Evolutionary conservation across 2,113 vertebrate genomes (phyloP).

Genomic region (Porphyrio hochstetteri): DNA sequence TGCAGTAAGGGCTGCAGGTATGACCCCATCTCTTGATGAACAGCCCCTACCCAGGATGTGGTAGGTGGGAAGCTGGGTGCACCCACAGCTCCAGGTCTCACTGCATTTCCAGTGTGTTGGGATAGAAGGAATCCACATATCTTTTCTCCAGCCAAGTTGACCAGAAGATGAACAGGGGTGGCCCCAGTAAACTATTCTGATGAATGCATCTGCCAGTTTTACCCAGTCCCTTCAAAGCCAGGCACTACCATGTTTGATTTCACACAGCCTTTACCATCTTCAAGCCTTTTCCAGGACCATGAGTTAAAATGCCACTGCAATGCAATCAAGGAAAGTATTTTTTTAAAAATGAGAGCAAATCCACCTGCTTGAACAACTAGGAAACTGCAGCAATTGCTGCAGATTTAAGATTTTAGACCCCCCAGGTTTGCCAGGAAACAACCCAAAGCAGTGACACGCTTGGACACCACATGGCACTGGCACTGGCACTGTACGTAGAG

Average conservation of each 20-base stretch:
- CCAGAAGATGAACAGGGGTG: background rate
- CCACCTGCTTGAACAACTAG: background rate
- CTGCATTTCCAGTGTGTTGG: background rate
- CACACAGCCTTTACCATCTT: background rate
- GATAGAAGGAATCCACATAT: background rate
- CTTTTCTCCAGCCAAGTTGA: background rate
- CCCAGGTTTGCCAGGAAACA: background rate
- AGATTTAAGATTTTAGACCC: background rate
- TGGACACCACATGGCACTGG: rapidly evolving
- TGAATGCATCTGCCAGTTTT: background rate
- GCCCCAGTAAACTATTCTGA: background rate
- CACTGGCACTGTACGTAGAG: rapidly evolving
- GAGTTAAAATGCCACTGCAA: background rate
- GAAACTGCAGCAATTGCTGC: background rate
- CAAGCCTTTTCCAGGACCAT: background rate
- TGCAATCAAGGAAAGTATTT: background rate
- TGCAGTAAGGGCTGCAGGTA: background rate
- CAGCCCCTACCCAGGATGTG: background rate
- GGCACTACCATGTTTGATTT: background rate
- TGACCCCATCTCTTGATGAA: rapidly evolving
- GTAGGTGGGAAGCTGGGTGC: rapidly evolving
- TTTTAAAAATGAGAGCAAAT: background rate
- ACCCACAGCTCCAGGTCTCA: background rate
- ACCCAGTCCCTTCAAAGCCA: background rate
- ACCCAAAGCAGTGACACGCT: background rate